These are phyloP conservation scores for Boulengerochromis microlepis DNA, from an alignment of 2,113 vertebrate species.

Conservation along the genomic window DNA sequence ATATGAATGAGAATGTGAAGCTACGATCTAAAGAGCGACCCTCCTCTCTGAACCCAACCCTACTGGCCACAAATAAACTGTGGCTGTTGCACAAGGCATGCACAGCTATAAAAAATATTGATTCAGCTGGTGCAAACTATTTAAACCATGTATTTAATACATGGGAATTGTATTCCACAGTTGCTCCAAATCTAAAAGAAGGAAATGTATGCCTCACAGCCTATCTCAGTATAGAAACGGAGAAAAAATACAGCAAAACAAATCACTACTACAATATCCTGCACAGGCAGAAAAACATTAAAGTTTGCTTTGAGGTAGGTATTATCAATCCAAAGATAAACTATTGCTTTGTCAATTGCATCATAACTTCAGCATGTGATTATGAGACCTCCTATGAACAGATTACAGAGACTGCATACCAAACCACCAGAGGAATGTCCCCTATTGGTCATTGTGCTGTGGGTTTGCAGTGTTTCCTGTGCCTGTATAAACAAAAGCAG, in stretches of 20 bases:
- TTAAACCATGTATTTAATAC: background rate
- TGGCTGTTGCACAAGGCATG: background rate
- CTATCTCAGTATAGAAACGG: background rate
- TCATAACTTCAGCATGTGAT: background rate
- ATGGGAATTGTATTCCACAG: background rate
- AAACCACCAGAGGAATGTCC: background rate
- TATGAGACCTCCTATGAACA: background rate
- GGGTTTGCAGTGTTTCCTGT: slow-evolving; percentile 32
- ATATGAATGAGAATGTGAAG: background rate
- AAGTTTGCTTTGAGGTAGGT: background rate
- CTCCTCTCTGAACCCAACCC: background rate
- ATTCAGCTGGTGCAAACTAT: background rate
- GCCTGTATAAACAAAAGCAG: slow-evolving; percentile 52
- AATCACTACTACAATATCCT: background rate
- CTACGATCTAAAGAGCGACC: background rate
- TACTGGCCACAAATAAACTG: background rate
- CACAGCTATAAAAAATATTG: background rate
- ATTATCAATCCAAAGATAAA: background rate
- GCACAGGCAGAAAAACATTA: background rate
- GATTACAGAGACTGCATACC: background rate
- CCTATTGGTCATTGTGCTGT: background rate
- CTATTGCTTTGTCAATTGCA: background rate
- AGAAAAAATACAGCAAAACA: background rate
- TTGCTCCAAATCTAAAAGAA: background rate
- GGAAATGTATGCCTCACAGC: background rate